Evolutionary conservation across 2,888 invertebrate genomes (phyloP).

Genomic region (Euplagia quadripunctaria): DNA sequence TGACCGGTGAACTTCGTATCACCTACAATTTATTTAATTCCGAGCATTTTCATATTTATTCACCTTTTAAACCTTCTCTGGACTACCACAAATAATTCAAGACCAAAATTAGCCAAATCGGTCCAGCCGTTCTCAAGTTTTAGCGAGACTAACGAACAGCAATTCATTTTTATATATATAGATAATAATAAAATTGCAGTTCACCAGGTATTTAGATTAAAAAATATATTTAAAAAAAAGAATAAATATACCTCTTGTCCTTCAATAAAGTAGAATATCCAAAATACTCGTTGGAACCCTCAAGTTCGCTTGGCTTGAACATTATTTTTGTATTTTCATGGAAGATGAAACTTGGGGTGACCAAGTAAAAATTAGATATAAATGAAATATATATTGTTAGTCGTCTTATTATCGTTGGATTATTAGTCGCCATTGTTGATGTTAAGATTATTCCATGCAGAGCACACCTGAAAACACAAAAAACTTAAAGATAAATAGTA

Average conservation of each 20-base stretch:
- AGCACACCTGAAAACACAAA: constrained; percentile 7
- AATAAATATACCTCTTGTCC: constrained; percentile 54
- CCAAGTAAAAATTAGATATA: not conserved
- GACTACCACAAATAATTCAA: too few relatives aligned
- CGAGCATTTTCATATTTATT: too few relatives aligned
- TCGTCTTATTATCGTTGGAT: not conserved
- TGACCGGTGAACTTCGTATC: too few relatives aligned
- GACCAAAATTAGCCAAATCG: too few relatives aligned
- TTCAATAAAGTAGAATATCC: constrained; percentile 70
- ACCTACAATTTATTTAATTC: too few relatives aligned
- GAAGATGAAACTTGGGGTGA: constrained; percentile 51
- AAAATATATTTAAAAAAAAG: not conserved
- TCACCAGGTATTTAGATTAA: too few relatives aligned
- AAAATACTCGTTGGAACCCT: constrained; percentile 62
- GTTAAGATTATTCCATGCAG: not conserved
- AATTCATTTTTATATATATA: too few relatives aligned
- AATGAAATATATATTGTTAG: not conserved
- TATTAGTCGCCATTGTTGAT: not conserved
- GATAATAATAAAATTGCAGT: too few relatives aligned
- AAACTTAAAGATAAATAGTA: too few relatives aligned
- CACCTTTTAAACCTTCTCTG: too few relatives aligned
- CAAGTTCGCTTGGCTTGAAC: constrained; percentile 58
- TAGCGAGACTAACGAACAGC: too few relatives aligned
- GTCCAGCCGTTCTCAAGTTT: too few relatives aligned
- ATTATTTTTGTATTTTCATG: constrained; percentile 68